These are phyloP conservation scores for Agonopterix arenella DNA, from an alignment of 2,888 invertebrate species.

Conservation along the genomic window DNA sequence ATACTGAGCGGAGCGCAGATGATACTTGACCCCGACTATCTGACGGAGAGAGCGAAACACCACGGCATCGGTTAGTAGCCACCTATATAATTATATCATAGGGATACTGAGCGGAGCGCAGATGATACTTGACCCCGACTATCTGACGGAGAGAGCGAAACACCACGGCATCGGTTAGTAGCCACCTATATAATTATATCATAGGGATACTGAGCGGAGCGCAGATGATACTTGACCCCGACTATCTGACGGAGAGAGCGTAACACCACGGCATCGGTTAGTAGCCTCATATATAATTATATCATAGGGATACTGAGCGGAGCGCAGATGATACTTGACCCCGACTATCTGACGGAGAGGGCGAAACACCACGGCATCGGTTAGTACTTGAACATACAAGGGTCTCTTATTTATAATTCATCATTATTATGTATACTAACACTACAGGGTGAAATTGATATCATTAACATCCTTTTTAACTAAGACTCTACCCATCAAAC, in stretches of 20 bases:
- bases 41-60: too few species aligned
- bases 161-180: slow-evolving; percentile 90
- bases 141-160: slow-evolving; percentile 91
- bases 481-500: too few species aligned
- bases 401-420: too few species aligned
- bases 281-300: slow-evolving; percentile 11
- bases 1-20: too few species aligned
- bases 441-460: too few species aligned
- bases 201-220: slow-evolving; percentile 93
- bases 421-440: too few species aligned
- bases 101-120: slow-evolving; percentile 98
- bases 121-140: slow-evolving; percentile 96
- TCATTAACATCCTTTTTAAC: too few species aligned
- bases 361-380: slow-evolving; percentile 95
- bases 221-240: slow-evolving; percentile 97
- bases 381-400: slow-evolving; percentile 37
- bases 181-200: background rate
- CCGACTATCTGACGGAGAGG: slow-evolving; percentile 90
- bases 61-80: too few species aligned
- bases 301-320: slow-evolving; percentile 88
- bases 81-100: too few species aligned
- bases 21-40: too few species aligned
- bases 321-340: slow-evolving; percentile 98
- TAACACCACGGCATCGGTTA: slow-evolving; percentile 93
- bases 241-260: slow-evolving; percentile 91